phyloP scores from a whole-genome alignment of 2,888 invertebrate species.

The Ormyrus labotus region DNA sequence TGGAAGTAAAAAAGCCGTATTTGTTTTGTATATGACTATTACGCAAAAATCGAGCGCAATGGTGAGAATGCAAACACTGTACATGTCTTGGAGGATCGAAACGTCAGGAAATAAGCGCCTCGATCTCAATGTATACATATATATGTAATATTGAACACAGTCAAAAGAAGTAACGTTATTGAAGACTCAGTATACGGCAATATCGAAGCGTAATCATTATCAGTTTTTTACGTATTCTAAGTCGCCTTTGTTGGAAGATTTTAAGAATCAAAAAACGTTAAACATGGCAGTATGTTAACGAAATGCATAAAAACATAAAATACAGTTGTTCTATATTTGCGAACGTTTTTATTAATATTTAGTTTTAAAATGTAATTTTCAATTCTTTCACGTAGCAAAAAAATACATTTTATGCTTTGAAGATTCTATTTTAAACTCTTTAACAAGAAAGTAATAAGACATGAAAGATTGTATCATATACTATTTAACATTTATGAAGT shows the following conservation, averaged over 20 bases:
- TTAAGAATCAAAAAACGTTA: constrained; percentile 5
- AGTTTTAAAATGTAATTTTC: too few relatives aligned
- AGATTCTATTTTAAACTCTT: too few relatives aligned
- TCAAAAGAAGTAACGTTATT: constrained; percentile 49
- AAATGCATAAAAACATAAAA: background rate
- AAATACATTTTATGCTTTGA: too few relatives aligned
- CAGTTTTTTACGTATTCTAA: constrained; percentile 38
- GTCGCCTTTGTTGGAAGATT: constrained; percentile 39
- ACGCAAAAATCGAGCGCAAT: constrained; percentile 47
- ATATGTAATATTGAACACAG: constrained; percentile 51
- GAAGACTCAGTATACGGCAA: constrained; percentile 36
- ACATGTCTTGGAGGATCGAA: constrained; percentile 49
- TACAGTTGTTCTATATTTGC: too few relatives aligned
- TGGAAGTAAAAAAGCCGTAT: constrained; percentile 47
- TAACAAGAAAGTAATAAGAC: too few relatives aligned
- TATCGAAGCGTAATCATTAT: constrained; percentile 50
- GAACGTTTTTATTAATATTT: too few relatives aligned
- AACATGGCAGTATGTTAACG: constrained; percentile 48
- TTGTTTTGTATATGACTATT: constrained; percentile 47
- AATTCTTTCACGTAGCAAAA: too few relatives aligned
- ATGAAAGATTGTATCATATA: too few relatives aligned
- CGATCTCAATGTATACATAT: constrained; percentile 45
- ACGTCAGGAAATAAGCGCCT: constrained; percentile 6
- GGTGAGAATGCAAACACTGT: constrained; percentile 51
- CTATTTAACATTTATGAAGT: too few relatives aligned